Evolutionary conservation across 2,113 vertebrate species (phyloP), one percentile per base, ranked within the genome.

Genomic region (Progne subis): DNA sequence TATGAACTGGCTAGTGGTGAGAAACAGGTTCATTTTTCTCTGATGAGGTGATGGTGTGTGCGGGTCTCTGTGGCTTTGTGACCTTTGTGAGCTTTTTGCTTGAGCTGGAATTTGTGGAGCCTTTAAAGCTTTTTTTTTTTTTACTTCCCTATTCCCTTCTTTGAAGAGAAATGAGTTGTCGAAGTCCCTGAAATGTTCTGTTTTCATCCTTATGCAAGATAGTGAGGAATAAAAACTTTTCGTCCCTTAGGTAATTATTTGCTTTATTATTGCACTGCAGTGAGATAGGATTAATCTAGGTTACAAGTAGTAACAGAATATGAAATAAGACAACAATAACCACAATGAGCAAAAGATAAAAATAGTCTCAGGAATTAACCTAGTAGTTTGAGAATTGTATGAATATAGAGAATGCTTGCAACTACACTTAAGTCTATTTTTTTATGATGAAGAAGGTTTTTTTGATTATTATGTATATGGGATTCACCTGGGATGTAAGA

Each of bases 311-410:
- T 64, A 92, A 52, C 18, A 82, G 84, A 78, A 79, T 71, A 81
- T 75, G 41, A 75, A 96, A 75, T 82, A 78, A 91, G 60, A 50
- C 68, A 90, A 57, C 57, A 94, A 60, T 63, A 95, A 89, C 18
- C 43, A 61, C 5, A 59, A 57, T n/a, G 41, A 85, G 34, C 4
- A 76, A 79, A 75, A 90, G 74, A 82, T 71, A 88, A 95, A 92
- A 94, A 47, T 18, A 87, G 41, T 74, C 60, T 83, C 0, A 25
- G 47, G 67, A 87, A 90, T 94, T 91, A 86, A 55, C 37, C 16
- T 82, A 81, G 56, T 67, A 93, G 50, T 74, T 46, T 43, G 34
- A 70, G 43, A 60, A 57, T 76, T 63, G 17, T 67, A 20, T 55
- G 14, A 5, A 13, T 82, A 64, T 88, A 34, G 59, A 32, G 86